A percentile compares a stretch with the other conserved stretches of the same genome.
phyloP scores from a whole-genome alignment of 2,888 invertebrate genomes.

The Panopea generosa region DNA sequence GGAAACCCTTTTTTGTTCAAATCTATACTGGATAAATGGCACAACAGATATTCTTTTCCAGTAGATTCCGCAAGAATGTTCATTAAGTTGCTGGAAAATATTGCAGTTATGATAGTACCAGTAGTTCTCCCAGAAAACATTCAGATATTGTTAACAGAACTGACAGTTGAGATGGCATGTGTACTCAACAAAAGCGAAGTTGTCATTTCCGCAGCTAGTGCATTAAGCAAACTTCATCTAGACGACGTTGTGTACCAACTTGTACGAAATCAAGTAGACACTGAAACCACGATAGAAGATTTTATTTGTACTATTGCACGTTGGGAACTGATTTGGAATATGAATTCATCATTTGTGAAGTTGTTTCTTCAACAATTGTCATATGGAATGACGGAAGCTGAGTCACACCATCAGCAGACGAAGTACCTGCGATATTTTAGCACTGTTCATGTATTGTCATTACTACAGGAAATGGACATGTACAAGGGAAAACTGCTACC shows the following conservation, averaged over 20 bases:
- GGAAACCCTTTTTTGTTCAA: slow-evolving; percentile 21
- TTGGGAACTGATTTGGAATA: no score
- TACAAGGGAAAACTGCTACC: background rate
- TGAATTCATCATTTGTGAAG: no score
- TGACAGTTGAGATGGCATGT: background rate
- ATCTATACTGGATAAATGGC: slow-evolving; percentile 12
- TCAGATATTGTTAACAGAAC: background rate
- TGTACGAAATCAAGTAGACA: background rate
- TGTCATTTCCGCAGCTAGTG: background rate
- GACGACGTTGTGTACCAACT: background rate
- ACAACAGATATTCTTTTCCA: background rate
- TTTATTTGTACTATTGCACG: no score
- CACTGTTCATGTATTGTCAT: no score
- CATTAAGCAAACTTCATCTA: slow-evolving; percentile 13
- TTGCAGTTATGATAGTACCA: background rate
- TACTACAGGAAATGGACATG: background rate
- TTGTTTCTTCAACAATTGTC: no score
- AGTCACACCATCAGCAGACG: no score
- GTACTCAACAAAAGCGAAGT: background rate
- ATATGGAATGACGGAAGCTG: no score
- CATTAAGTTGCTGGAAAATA: slow-evolving; percentile 5
- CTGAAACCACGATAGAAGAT: no score
- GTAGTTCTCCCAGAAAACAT: slow-evolving; percentile 16
- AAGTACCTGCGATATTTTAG: no score
- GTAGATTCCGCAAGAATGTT: background rate